Conservation (phyloP, 35 echinoderm and acorn worm genomes). For the Strongylocentrotus purpuratus region DNA sequence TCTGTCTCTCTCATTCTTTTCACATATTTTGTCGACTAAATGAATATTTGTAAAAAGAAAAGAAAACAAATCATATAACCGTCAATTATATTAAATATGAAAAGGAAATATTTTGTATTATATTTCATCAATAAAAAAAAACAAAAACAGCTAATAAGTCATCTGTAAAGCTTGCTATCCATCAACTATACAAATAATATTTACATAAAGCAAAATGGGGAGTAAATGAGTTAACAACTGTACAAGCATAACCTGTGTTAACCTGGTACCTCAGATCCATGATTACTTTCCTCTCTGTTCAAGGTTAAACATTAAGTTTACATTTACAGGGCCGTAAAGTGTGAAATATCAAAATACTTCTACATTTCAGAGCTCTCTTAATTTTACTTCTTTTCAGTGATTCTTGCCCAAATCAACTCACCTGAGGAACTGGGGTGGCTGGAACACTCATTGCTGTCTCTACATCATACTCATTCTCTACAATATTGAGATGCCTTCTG, state of each 20-base stretch:
- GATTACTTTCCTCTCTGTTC: no score
- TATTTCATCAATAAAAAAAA: no score
- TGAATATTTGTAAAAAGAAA: neutral
- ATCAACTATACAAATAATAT: neutral
- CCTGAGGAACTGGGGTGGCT: conserved; percentile 76
- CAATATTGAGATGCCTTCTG: conserved; percentile 55
- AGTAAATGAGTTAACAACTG: no score
- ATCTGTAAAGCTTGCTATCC: neutral
- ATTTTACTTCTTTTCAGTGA: neutral
- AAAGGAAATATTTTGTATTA: no score
- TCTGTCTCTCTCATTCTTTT: neutral
- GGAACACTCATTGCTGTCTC: conserved; percentile 70
- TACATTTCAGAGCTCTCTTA: neutral
- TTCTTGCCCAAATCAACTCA: conserved; percentile 50
- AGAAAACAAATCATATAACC: neutral
- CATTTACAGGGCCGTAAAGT: neutral
- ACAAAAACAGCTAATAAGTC: neutral
- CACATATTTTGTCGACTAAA: neutral
- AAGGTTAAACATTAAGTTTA: no score
- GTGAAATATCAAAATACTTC: neutral
- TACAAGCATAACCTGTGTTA: no score
- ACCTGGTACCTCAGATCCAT: no score
- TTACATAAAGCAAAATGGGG: no score
- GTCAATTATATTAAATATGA: neutral
- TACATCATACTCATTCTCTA: conserved; percentile 60